A percentile compares a stretch with the other conserved stretches of the same genome.
Conservation (phyloP, 2,888 invertebrate genomes). For the Caenorhabditis angaria region DNA sequence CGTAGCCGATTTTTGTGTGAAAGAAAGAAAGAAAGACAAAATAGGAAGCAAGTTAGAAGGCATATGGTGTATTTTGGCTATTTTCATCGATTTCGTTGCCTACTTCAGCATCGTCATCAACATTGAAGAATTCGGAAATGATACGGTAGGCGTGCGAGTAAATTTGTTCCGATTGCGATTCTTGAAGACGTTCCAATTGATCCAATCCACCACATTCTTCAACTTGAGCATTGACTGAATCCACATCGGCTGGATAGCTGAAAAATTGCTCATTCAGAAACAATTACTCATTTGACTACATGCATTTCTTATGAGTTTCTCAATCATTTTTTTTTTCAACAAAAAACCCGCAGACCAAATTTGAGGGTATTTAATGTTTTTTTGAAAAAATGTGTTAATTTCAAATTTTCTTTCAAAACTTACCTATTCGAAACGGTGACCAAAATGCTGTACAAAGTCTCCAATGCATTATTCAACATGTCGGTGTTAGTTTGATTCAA, state of each 20-base stretch:
- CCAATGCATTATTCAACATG: conserved; percentile 58
- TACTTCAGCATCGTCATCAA: conserved; percentile 47
- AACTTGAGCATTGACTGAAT: conserved; percentile 82
- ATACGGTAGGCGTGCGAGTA: conserved; percentile 74
- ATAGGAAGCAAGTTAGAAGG: conserved; percentile 7
- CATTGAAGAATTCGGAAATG: conserved; percentile 75
- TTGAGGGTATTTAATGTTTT: background rate
- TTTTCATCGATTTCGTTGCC: background rate
- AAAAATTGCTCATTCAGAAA: conserved; percentile 7
- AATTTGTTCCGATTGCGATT: conserved; percentile 74
- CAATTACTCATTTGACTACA: too few species aligned
- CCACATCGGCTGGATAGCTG: conserved; percentile 74
- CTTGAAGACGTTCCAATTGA: conserved; percentile 75
- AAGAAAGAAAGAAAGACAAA: background rate
- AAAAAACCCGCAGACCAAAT: too few species aligned
- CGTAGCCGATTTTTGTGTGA: too few species aligned
- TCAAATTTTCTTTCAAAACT: conserved; percentile 8
- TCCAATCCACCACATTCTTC: conserved; percentile 84
- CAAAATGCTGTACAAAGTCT: conserved; percentile 50
- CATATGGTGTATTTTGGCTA: conserved; percentile 5
- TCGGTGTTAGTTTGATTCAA: conserved; percentile 58
- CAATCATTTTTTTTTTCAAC: too few species aligned
- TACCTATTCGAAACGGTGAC: conserved; percentile 40
- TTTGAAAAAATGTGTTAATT: background rate
- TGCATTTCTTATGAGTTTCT: background rate